Percentiles rank a stretch among this genome's conserved stretches.
Conservation (phyloP, 2,888 invertebrate genomes). For the Leucophenga maculata region DNA sequence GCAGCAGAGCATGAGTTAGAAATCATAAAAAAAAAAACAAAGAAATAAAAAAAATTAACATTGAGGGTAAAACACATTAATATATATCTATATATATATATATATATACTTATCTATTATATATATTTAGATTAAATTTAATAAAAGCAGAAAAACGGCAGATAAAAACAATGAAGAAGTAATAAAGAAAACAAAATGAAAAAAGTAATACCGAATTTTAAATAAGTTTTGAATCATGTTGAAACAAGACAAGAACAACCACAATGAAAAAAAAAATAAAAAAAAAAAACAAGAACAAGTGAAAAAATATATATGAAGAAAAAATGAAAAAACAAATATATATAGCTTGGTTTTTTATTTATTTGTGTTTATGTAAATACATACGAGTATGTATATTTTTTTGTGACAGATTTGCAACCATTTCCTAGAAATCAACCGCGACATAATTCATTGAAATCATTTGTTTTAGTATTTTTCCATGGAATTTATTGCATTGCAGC, state of each 20-base stretch:
- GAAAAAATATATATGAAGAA: conserved; percentile 30
- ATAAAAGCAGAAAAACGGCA: conserved; percentile 45
- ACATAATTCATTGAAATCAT: not conserved
- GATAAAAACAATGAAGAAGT: conserved; percentile 46
- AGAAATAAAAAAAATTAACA: conserved; percentile 14
- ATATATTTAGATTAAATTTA: conserved; percentile 55
- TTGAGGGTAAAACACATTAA: conserved; percentile 25
- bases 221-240: conserved; percentile 40
- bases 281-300: not conserved
- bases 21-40: not conserved
- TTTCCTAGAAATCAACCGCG: not conserved
- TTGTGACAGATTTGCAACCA: not conserved
- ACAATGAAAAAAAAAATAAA: not conserved
- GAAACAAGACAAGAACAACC: conserved; percentile 5
- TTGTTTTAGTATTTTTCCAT: not conserved
- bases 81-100: conserved; percentile 29
- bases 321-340: not conserved
- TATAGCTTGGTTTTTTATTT: not conserved
- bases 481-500: not conserved
- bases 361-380: not conserved
- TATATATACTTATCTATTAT: conserved; percentile 46
- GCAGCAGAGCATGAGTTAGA: conserved; percentile 2
- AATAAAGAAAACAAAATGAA: conserved; percentile 39
- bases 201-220: conserved; percentile 49
- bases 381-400: not conserved